A percentile compares a stretch with the other conserved stretches of the same genome.
Evolutionary conservation across 1,140 invertebrate genomes (phyloP).

Genomic region (Antheraea mylitta): DNA sequence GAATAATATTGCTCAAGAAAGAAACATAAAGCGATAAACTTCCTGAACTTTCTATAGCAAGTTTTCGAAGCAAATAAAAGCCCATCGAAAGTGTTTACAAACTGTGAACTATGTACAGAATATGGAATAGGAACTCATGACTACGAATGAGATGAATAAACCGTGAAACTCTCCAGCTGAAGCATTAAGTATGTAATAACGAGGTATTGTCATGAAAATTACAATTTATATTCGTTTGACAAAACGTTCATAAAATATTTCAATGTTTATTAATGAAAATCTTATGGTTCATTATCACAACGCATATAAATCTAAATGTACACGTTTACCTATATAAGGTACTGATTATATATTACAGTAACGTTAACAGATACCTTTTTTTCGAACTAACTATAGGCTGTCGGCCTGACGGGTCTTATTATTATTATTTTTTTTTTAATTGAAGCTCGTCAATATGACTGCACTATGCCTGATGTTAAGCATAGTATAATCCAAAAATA

Average conservation of each 20-base stretch:
- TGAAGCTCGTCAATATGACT: too few relatives aligned
- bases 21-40: neutral
- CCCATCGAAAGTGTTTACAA: constrained; percentile 7
- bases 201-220: constrained; percentile 3
- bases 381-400: too few relatives aligned
- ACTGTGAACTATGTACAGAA: constrained; percentile 17
- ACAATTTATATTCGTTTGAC: neutral
- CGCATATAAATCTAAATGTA: too few relatives aligned
- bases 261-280: neutral
- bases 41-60: neutral
- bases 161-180: neutral
- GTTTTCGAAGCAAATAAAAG: neutral
- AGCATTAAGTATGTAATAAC: constrained; percentile 7
- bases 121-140: constrained; percentile 20
- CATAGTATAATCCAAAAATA: too few relatives aligned
- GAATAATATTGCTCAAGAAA: neutral
- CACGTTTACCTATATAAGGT: too few relatives aligned
- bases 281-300: neutral
- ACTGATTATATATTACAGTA: too few relatives aligned
- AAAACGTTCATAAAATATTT: neutral
- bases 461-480: too few relatives aligned
- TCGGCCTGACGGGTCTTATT: too few relatives aligned
- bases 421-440: too few relatives aligned
- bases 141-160: constrained; percentile 24
- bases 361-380: too few relatives aligned